Base-by-base conservation (phyloP, 2,888 invertebrate species). In the Nephrotoma appendiculata region DNA sequence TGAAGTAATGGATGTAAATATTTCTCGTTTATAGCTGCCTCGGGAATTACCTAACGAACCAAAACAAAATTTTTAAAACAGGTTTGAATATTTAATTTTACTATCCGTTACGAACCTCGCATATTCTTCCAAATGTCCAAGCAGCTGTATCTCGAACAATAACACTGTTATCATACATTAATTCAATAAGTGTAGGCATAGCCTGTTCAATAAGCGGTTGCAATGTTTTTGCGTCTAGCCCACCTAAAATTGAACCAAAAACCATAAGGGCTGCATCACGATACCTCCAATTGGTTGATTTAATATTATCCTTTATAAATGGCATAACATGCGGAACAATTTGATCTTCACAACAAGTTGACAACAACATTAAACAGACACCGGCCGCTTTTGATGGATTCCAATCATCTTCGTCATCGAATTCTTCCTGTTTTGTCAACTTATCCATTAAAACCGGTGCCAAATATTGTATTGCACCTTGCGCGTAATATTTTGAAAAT, bases 351-450 rank as follows among this genome's bases (percentile, higher is more conserved):
- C 99, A 99, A 90, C 99, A 99, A 85, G 98, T 97, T 31, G 99
- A 97, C 89, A 99, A 93, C 86, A 99, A 93, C 98, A 99, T 99
- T 42, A 99, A 93, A 91, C 99, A 99, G 4, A 99, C 99, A 48
- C 99, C 98, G 3, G 99, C 98, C 0, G 99, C 99, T 93, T 99
- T 99, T 89, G 98, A 97, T 0, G 99, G 99, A 92, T 98, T 99
- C 99, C 99, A 99, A 89, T 98, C 99, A 90, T 99, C 97, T 91
- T 99, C 99, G 92, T 99, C 99, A 90, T 99, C 99, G 89, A 96
- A 94, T 91, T 99, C 99, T 90, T 98, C 98, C 92, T 99, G 99
- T 91, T 98, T 98, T 6, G 99, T 98, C 44, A 99, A 92, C 90
- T 97, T 97, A 89, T 97, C 96, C 92, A 98, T 96, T 11, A 99